Evolutionary conservation across 2,797 vertebrate species (phyloP), one percentile per base, ranked within the genome.

Genomic region (Merluccius polli): DNA sequence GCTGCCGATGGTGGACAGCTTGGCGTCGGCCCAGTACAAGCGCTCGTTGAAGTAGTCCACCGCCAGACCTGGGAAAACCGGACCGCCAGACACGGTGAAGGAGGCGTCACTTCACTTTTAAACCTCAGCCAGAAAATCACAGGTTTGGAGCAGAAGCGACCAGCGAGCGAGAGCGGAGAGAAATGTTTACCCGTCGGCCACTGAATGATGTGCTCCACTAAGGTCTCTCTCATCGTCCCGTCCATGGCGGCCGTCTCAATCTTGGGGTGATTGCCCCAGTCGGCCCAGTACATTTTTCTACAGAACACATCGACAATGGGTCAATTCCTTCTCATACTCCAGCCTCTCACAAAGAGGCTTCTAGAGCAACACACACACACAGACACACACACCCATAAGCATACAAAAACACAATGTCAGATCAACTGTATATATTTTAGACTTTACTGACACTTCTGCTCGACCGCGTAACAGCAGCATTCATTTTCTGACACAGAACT

Each of bases 261-360:
- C 92, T 98, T 99, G 15, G 97, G 97, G 78, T 98, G 97, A 80
- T 98, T 98, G 13, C 97, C 97, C 97, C 97, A 98, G 87, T 99
- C 97, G 4, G 97, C 96, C 97, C 98, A 99, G 92, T 99, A 99
- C 97, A 99, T 99, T 2, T 95, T 98, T 77, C 97, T 98, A 73
- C 77, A 71, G 4, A 78, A 72, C 8, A 36, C 78, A 63, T 73
- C 69, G 11, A 33, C 18, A 11, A 41, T 75, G 32, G 0, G 36
- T 74, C n/a, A 73, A 7, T 69, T 15, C 29, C 11, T 12, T 68
- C 13, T 24, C 3, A 13, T 31, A 68, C 24, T 15, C 11, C 5
- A 68, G 65, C 24, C 24, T 12, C 65, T 31, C 29, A 1, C 27
- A 18, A n/a, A 21, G 44, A 48, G 44, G 18, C 38, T 41, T 41